Evolutionary conservation across 2,888 invertebrate species (phyloP), one percentile per base, ranked within the genome.

Genomic region (Drosophila meridionalis): DNA sequence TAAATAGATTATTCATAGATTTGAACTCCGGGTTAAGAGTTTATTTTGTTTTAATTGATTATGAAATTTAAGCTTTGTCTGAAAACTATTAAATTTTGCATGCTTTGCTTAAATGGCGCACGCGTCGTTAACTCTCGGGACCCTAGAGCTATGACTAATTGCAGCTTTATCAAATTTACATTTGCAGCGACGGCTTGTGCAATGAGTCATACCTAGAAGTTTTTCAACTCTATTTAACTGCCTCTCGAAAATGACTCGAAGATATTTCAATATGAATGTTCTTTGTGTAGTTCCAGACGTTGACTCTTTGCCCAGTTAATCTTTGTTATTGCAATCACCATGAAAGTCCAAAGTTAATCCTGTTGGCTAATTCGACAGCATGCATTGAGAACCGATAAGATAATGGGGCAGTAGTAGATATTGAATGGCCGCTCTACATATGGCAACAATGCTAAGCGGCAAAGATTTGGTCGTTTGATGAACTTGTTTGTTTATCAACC

Each of bases 331-430:
- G 30, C 38, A 28, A 40, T 43, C 11, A 64, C 42, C 34, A 42
- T 34, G 59, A 60, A 57, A 68, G 62, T 40, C 55, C 53, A 52
- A 30, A 14, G 43, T 55, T 45, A 73, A 56, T 36, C 26, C 32
- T 7, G 52, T 66, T 52, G 50, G 43, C 73, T 68, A 65, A 72
- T 77, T 63, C 69, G 59, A 59, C 43, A 58, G 34, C 47, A 52
- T 77, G 68, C 43, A 59, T 48, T 76, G 53, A n/a, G 20, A 45
- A 26, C 28, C 50, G 78, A 78, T 78, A 72, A 78, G 78, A 78
- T 78, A 76, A 71, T 38, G 42, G n/a, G 26, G 1, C 53, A 28
- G n/a, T 20, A 7, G n/a, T 2, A 60, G 47, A 76, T 71, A 42
- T 59, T 42, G 45, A 61, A 59, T 67, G 50, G 34, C 8, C 48